These are phyloP conservation scores for Miltochrista miniata DNA, from an alignment of 2,888 invertebrate genomes.

Conservation along the genomic window DNA sequence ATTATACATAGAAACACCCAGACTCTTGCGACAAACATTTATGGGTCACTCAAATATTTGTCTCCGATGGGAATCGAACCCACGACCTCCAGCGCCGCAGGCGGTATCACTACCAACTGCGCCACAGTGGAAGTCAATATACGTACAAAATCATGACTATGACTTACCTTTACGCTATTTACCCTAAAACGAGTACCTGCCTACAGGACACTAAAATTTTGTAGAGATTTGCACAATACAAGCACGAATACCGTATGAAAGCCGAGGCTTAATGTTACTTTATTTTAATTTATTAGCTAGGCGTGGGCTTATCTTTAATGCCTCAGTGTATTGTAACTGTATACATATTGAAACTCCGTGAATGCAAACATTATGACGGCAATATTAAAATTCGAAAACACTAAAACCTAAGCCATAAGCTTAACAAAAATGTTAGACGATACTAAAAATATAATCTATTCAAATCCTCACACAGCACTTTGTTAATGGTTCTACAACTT, in stretches of 20 bases:
- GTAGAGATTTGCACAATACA: conserved; percentile 28
- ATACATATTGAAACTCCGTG: background rate
- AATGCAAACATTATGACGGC: conserved; percentile 9
- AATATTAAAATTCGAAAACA: conserved; percentile 12
- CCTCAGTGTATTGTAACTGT: conserved; percentile 1
- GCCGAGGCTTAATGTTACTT: conserved; percentile 25
- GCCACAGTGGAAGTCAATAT: too few relatives aligned
- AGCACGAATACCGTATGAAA: conserved; percentile 31
- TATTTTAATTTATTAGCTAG: conserved; percentile 30
- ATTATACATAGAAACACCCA: too few relatives aligned
- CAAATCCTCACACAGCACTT: too few relatives aligned
- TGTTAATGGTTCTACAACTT: too few relatives aligned
- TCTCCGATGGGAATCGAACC: too few relatives aligned
- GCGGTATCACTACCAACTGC: too few relatives aligned
- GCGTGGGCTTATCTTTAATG: conserved; percentile 32
- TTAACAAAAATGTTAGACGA: conserved; percentile 1
- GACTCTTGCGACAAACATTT: too few relatives aligned
- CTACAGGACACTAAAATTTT: conserved; percentile 9
- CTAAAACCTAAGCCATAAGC: background rate
- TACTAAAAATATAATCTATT: conserved; percentile 1
- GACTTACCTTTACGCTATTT: too few relatives aligned
- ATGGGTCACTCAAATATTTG: too few relatives aligned
- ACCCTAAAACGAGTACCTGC: too few relatives aligned
- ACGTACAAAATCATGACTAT: too few relatives aligned
- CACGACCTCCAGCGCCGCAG: too few relatives aligned